Conservation (phyloP, 2,113 vertebrate species). For the Rhea americana region DNA sequence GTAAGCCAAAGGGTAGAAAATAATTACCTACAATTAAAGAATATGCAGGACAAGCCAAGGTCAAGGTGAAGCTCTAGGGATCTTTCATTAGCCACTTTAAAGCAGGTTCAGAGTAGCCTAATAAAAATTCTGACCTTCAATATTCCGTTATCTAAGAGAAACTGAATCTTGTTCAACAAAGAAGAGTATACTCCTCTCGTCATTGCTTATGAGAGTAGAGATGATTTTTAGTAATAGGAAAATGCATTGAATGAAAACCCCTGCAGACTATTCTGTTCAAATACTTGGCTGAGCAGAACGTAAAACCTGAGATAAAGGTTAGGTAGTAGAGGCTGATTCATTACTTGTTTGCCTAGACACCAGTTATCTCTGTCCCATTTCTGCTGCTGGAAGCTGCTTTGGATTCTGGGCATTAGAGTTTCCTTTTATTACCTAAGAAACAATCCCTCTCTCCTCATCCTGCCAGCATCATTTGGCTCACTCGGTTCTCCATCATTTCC, state of each 20-base stretch:
- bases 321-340: not conserved
- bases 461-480: constrained; percentile 39
- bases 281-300: not conserved
- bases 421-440: not conserved
- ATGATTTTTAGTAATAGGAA: not conserved
- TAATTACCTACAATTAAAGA: constrained; percentile 48
- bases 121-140: constrained; percentile 18
- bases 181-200: not conserved
- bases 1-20: constrained; percentile 33
- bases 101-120: constrained; percentile 17
- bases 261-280: not conserved
- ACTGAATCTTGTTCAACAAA: not conserved
- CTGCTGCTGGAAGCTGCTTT: not conserved
- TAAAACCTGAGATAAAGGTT: not conserved
- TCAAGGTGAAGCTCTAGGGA: constrained; percentile 30
- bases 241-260: not conserved
- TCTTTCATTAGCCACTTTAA: constrained; percentile 29
- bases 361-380: not conserved
- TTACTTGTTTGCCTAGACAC: not conserved
- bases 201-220: not conserved
- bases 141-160: constrained; percentile 10
- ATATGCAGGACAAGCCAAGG: constrained; percentile 41
- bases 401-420: not conserved
- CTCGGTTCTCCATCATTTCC: constrained; percentile 24
- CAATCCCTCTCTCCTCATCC: not conserved